A percentile compares a stretch with the other conserved stretches of the same genome.
These are phyloP conservation scores for Carapus acus DNA, from an alignment of 2,797 vertebrate genomes.

Conservation along the genomic window DNA sequence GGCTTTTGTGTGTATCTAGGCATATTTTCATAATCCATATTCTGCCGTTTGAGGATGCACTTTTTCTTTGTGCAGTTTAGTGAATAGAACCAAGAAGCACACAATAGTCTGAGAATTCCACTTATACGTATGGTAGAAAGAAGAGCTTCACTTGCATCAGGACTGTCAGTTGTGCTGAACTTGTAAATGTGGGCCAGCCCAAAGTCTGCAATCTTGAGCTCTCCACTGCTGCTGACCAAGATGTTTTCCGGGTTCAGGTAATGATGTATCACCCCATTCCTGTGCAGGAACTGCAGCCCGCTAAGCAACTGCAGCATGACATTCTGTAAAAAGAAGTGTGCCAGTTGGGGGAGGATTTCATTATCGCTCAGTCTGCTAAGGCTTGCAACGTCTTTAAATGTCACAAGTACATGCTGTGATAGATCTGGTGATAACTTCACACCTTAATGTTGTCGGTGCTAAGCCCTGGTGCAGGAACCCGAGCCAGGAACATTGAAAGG, in stretches of 20 bases:
- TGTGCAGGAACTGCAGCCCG: slow-evolving; percentile 76
- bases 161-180: slow-evolving; percentile 71
- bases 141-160: slow-evolving; percentile 66
- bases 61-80: too few relatives aligned
- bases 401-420: background rate
- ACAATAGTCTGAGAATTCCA: too few relatives aligned
- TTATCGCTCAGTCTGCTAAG: too few relatives aligned
- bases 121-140: too few relatives aligned
- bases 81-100: too few relatives aligned
- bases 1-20: background rate
- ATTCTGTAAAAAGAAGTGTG: slow-evolving; percentile 53
- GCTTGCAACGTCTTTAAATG: background rate
- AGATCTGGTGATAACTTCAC: background rate
- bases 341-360: background rate
- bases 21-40: background rate
- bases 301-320: slow-evolving; percentile 71
- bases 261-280: slow-evolving; percentile 72
- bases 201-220: slow-evolving; percentile 78
- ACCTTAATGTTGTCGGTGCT: slow-evolving; percentile 65
- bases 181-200: slow-evolving; percentile 74
- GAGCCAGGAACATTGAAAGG: slow-evolving; percentile 67
- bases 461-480: slow-evolving; percentile 59
- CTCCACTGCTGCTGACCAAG: slow-evolving; percentile 70
- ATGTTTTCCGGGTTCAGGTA: slow-evolving; percentile 78
- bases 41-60: too few relatives aligned